Conservation (phyloP, 2,797 vertebrate genomes). For the Lutjanus campechanus region DNA sequence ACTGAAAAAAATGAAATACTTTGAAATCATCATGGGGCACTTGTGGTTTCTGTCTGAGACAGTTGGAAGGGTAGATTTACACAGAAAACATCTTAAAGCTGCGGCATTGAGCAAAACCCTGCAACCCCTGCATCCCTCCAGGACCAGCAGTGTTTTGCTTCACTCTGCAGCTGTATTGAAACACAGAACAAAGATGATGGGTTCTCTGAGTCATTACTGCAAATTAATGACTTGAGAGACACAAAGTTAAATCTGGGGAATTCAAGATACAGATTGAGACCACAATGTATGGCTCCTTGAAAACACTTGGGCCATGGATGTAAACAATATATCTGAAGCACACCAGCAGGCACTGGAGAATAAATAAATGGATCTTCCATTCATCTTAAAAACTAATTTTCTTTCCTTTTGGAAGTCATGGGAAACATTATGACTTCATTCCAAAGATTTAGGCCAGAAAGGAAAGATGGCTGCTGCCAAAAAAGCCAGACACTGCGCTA, state of each 20-base stretch:
- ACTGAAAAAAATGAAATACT: constrained; percentile 25
- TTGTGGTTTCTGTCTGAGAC: constrained; percentile 43
- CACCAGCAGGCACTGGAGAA: background rate
- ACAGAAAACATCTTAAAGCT: constrained; percentile 37
- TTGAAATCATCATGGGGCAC: constrained; percentile 12
- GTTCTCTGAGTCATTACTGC: background rate
- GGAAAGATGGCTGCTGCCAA: constrained; percentile 16
- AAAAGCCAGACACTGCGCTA: constrained; percentile 1
- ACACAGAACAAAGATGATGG: constrained; percentile 17
- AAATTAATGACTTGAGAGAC: constrained; percentile 19
- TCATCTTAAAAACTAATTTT: constrained; percentile 2
- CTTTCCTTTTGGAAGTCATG: constrained; percentile 10
- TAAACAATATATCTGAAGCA: constrained; percentile 22
- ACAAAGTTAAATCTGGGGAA: background rate
- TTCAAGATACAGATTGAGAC: background rate
- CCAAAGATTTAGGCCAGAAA: constrained; percentile 1
- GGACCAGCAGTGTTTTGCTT: constrained; percentile 54
- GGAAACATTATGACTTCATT: constrained; percentile 33
- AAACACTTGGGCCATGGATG: constrained; percentile 14
- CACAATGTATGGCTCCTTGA: constrained; percentile 1
- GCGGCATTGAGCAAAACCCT: constrained; percentile 53
- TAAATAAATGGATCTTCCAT: constrained; percentile 10
- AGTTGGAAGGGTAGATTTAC: constrained; percentile 29
- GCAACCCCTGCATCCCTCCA: constrained; percentile 68
- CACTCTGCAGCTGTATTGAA: constrained; percentile 22